Conservation (phyloP, 2,113 vertebrate genomes). For the Axis porcinus region DNA sequence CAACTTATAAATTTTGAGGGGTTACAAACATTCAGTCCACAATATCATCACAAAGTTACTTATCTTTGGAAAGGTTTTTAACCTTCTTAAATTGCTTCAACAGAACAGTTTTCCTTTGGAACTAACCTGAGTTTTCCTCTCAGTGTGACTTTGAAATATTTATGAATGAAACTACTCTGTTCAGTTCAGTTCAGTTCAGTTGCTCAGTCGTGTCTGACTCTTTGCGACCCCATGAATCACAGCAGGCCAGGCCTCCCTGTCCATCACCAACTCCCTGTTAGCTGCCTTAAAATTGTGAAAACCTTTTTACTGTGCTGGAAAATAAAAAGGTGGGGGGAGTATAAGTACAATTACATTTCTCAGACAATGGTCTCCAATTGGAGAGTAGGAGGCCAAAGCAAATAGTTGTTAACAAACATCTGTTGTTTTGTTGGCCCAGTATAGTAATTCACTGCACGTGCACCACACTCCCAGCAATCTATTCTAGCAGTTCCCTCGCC, state of each 20-base stretch:
- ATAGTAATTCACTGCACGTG: background rate
- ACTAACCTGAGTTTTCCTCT: background rate
- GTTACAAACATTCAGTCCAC: background rate
- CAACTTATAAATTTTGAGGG: background rate
- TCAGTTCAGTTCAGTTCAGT: too few species aligned
- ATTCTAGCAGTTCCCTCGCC: background rate
- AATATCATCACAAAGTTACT: constrained; percentile 35
- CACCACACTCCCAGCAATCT: background rate
- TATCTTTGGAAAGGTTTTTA: constrained; percentile 45
- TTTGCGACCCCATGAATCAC: too few species aligned
- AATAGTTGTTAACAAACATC: constrained; percentile 16
- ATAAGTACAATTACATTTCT: background rate
- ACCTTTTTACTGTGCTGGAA: background rate
- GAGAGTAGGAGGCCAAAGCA: background rate
- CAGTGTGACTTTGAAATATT: background rate
- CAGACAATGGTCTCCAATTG: background rate
- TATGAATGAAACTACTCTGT: background rate
- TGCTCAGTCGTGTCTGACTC: too few species aligned
- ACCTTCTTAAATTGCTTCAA: constrained; percentile 39
- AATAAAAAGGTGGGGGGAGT: background rate
- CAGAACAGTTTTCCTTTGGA: background rate
- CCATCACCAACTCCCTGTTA: background rate
- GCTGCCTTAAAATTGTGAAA: background rate
- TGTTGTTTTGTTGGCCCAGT: background rate
- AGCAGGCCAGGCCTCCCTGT: too few species aligned